Base-by-base conservation (phyloP, 2,113 vertebrate species). In the Sciurus niger region DNA sequence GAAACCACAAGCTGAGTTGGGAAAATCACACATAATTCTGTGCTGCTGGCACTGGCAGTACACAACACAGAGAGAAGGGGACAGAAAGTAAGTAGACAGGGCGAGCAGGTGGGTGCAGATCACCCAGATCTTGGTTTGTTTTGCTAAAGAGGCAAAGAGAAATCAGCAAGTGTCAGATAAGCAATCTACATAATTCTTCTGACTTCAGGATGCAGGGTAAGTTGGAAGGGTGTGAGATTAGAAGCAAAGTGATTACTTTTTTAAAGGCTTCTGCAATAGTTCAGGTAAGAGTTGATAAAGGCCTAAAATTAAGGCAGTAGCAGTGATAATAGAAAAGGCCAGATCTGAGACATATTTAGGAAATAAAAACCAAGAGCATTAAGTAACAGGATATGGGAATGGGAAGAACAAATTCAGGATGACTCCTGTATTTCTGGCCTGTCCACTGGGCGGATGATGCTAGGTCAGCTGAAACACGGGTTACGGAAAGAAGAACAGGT, bases 361-460 rank as follows among this genome's bases (percentile, higher is more conserved):
- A 94, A 93, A 91, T 73, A 72, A 96, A 98, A 84, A 72, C 43
- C 40, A 11, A 87, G 84, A 94, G 91, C n/a, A 40, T 30, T 93
- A 77, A 37, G 74, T 82, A 84, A 94, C 17, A 96, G 63, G 73
- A 48, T 17, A 22, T 2, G 67, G 93, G 92, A 24, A 24, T 51
- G 34, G 85, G 73, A 48, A 89, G 73, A 73, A 67, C 68, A 80
- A 83, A 84, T 24, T 89, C 79, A 92, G 96, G 93, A 92, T 90
- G 96, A 96, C 95, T 94, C 97, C 95, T 95, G 32, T 37, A 58
- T 77, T 84, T 82, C 87, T 84, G 55, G 89, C 82, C 94, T 86
- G 90, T 78, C 83, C 84, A 84, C 80, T 70, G 53, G 40, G 88
- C 40, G 58, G 92, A 74, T 48, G 96, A 55, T n/a, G 11, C 70